Evolutionary conservation across 2,888 invertebrate genomes (phyloP), one percentile per base, ranked within the genome.

Genomic region (Lasioglossum leucozonium): DNA sequence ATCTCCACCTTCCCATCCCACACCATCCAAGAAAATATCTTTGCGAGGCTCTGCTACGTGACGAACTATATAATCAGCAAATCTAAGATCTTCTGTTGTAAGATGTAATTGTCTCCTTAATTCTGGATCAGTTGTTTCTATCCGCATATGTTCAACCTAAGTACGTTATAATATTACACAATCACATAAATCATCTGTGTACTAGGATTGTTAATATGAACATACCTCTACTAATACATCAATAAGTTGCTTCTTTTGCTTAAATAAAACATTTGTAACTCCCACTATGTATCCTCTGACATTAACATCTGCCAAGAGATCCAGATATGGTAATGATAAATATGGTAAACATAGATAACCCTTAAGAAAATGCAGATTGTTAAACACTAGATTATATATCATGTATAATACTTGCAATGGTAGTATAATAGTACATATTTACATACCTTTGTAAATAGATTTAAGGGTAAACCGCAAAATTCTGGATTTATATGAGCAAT

Each of bases 231-330:
- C 97, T 79, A 99, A 95, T 30, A 99, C 98, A 95, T 99, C 99
- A 86, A 98, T 98, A 75, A 99, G 95, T 92, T 99, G 98, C 86
- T 98, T 97, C 93, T 99, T 99, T 95, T 99, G 99, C 94, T 98
- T 98, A 94, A 99, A 99, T 58, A 99, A 96, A n/a, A 99, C 98
- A 96, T 99, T 99, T 26, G 99, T 99, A n/a, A 99, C 99, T 62
- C 99, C 99, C 82, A 99, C 98, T 71, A 99, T 96, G 95, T 98
- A 98, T 44, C 98, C 98, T 86, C 97, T 96, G 11, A 99, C 98
- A 91, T 98, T 98, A 5, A 97, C 96, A 95, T 99, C 98, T 75
- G 97, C 97, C 79, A 99, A 95, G 81, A 99, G 95, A 95, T 99
- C 99, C 95, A 99, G 96, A 94, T 99, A 99, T 90, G 99, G 98